phyloP scores from a whole-genome alignment of 2,113 vertebrate species.

The Panthera uncia region DNA sequence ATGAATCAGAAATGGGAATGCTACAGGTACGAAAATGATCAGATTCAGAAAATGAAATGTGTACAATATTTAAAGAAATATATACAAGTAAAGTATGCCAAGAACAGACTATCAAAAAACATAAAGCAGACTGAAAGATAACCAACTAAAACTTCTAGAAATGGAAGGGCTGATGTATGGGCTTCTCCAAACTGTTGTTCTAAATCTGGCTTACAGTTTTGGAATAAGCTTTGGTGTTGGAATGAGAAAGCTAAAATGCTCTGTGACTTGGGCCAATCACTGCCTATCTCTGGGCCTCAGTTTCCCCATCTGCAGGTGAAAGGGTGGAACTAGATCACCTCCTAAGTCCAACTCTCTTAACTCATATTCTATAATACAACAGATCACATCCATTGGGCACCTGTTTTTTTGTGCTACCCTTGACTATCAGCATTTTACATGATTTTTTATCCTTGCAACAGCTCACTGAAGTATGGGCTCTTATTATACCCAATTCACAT shows the following conservation, averaged over 20 bases:
- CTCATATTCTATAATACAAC: background rate
- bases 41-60: background rate
- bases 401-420: background rate
- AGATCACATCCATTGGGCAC: background rate
- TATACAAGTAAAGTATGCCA: background rate
- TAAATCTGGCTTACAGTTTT: background rate
- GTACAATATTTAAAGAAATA: background rate
- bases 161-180: background rate
- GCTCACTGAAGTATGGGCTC: background rate
- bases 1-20: background rate
- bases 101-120: background rate
- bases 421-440: background rate
- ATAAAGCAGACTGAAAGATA: background rate
- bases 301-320: background rate
- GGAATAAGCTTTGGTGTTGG: background rate
- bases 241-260: conserved; percentile 19
- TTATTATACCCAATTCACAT: background rate
- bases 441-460: background rate
- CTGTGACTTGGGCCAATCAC: background rate
- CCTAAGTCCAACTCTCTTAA: background rate
- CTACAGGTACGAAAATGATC: background rate
- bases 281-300: background rate
- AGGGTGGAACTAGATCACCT: background rate
- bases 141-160: background rate
- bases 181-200: background rate